Conservation (phyloP, 2,797 vertebrate species). For the Anguilla pacifica region DNA sequence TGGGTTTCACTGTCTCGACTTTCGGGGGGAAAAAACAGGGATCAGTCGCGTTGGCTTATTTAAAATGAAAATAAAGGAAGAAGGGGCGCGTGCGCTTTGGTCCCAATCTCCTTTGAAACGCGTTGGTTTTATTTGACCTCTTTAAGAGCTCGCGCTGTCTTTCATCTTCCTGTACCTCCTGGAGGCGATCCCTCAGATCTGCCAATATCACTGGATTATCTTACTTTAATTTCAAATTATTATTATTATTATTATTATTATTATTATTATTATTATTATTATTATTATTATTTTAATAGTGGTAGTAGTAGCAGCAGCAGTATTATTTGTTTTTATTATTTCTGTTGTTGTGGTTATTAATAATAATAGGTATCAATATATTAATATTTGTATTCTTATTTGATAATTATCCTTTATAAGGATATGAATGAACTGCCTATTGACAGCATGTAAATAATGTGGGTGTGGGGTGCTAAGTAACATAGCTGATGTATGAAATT, state of each 20-base stretch:
- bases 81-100: not conserved
- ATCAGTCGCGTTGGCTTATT: slow-evolving; percentile 31
- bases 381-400: not conserved
- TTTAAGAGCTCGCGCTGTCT: slow-evolving; percentile 30
- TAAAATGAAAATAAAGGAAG: not conserved
- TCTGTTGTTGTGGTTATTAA: not conserved
- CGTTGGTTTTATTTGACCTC: slow-evolving; percentile 24
- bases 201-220: slow-evolving; percentile 10
- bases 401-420: not conserved
- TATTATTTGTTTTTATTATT: not conserved
- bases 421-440: no score
- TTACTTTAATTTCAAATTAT: not conserved
- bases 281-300: not conserved
- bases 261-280: slow-evolving; percentile 1
- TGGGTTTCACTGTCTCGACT: not conserved
- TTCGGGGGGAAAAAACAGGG: slow-evolving; percentile 23
- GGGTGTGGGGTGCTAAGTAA: no score
- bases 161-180: slow-evolving; percentile 20
- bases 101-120: slow-evolving; percentile 22
- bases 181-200: slow-evolving; percentile 22
- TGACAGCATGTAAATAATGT: not conserved
- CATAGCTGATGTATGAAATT: no score
- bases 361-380: not conserved
- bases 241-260: slow-evolving; percentile 19
- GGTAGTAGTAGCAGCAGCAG: no score